Base-by-base conservation (phyloP, 2,113 vertebrate species). In the Machaerirhynchus nigripectus region DNA sequence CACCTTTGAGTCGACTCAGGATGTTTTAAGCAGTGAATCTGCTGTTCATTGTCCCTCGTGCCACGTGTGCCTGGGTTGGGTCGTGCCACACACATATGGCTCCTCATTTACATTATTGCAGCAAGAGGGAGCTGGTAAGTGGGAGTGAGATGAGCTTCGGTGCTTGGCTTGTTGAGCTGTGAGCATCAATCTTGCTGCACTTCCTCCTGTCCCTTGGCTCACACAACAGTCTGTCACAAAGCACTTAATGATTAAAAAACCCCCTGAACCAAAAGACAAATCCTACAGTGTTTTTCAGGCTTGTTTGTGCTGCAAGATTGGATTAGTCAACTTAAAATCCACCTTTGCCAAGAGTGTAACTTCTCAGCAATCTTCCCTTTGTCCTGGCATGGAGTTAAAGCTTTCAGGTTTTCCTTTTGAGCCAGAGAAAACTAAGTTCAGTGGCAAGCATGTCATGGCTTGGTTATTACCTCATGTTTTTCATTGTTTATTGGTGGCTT, bases 51-150 rank as follows among this genome's bases (percentile, higher is more conserved):
- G 87, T 87, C 79, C 61, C 60, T 61, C 3, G 2, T 73, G 67
- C 35, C 30, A 5, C 8, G 4, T 33, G 44, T 10, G n/a, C n/a
- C n/a, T n/a, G n/a, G n/a, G n/a, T n/a, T 55, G 73, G 67, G 73
- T 68, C 82, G 74, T 61, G 80, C 69, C 53, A 31, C 47, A 13
- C 69, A 57, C n/a, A 5, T 35, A 4, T n/a, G 80, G 79, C 91
- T 95, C 70, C 89, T 92, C 20, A 87, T 92, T 95, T 88, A 64
- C 83, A 49, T 81, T 28, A n/a, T 47, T 86, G 93, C 96, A 95
- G 94, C 89, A 73, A 96, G 93, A 87, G 95, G 90, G 95, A 94
- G 91, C 95, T 96, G 87, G 15, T 88, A 88, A 76, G 75, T 94
- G 95, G 85, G 90, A 86, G 79, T 65, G 68, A 53, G 63, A 37